A percentile compares a stretch with the other conserved stretches of the same genome.
These are phyloP conservation scores for Epizoanthus fatuus DNA, from an alignment of 92 coral and sea anemone genomes.

Conservation along the genomic window DNA sequence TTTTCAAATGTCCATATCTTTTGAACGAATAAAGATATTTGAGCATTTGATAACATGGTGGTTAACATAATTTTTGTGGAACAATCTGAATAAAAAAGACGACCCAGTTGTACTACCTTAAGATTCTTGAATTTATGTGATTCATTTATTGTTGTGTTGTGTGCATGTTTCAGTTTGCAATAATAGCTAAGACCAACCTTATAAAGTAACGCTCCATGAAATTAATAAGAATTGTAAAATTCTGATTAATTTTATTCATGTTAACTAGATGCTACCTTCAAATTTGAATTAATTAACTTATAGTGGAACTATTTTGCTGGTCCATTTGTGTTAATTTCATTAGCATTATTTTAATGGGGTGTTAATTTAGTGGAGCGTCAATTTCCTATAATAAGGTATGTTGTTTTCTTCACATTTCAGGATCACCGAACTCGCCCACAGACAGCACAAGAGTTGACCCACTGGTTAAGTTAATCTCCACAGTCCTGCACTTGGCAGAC, in stretches of 20 bases:
- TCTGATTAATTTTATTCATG: too few species aligned
- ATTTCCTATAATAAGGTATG: not conserved
- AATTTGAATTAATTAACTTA: too few species aligned
- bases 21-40: too few species aligned
- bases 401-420: constrained; percentile 28
- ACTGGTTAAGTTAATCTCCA: constrained; percentile 76
- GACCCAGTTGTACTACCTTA: too few species aligned
- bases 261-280: too few species aligned
- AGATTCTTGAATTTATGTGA: too few species aligned
- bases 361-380: not conserved
- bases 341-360: not conserved
- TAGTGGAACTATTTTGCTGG: not conserved
- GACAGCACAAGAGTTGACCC: constrained; percentile 82
- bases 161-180: not conserved
- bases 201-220: too few species aligned
- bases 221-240: not conserved
- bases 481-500: constrained; percentile 82
- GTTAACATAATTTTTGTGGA: too few species aligned
- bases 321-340: not conserved
- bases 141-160: not conserved
- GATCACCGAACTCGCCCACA: constrained; percentile 45
- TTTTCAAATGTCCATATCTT: too few species aligned
- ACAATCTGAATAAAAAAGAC: too few species aligned
- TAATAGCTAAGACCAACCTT: not conserved
- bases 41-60: too few species aligned